These are phyloP conservation scores for Arrhamphus sclerolepis DNA, from an alignment of 2,797 vertebrate genomes.

Conservation along the genomic window DNA sequence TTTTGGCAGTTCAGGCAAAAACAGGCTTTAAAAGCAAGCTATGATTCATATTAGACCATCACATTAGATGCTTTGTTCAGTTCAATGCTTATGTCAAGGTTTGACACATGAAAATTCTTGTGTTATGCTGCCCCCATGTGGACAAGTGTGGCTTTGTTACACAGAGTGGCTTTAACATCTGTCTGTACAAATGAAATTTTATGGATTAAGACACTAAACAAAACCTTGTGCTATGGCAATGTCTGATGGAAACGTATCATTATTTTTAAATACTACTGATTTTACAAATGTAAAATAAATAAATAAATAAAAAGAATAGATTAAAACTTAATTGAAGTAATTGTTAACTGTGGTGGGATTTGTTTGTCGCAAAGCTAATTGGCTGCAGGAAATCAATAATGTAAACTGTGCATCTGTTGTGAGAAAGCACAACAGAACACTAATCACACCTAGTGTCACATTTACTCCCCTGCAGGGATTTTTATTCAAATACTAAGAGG, in stretches of 20 bases:
- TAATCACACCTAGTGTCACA: slow-evolving; percentile 48
- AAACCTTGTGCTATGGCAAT: no score
- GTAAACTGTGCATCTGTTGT: slow-evolving; percentile 49
- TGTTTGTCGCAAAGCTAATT: slow-evolving; percentile 43
- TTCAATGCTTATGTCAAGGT: no score
- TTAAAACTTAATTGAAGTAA: neutral
- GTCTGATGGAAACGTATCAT: neutral
- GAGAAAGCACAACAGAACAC: slow-evolving; percentile 23
- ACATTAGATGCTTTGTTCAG: no score
- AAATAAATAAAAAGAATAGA: neutral
- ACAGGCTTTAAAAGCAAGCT: no score
- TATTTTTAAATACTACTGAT: neutral
- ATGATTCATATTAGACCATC: no score
- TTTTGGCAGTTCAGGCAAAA: no score
- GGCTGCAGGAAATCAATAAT: slow-evolving; percentile 33
- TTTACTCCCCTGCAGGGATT: slow-evolving; percentile 33
- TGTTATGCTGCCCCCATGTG: no score
- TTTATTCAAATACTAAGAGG: slow-evolving; percentile 30
- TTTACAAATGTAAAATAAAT: neutral
- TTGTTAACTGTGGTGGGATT: slow-evolving; percentile 11
- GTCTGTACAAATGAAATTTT: no score
- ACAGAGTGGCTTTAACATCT: no score
- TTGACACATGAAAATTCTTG: no score
- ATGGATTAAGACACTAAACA: no score
- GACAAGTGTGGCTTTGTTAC: no score